Base-by-base conservation (phyloP, 2,888 invertebrate species). In the Oscheius onirici region DNA sequence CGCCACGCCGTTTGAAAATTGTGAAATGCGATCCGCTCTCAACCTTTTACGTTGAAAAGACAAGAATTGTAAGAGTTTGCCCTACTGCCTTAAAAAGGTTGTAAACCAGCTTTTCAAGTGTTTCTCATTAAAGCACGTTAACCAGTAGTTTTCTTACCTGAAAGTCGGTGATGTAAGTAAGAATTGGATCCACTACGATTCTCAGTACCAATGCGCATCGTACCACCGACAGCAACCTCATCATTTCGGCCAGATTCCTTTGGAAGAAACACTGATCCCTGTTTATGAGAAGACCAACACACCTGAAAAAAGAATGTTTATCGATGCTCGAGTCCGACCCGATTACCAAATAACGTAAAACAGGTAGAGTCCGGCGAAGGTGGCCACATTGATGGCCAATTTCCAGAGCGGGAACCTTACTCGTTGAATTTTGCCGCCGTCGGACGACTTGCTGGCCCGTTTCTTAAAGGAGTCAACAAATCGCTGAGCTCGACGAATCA, bases 371-470 rank as follows among this genome's bases (percentile, higher is more conserved):
- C 78, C 74, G 6, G 86, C 84, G 69, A 86, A 86, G 13, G 86
- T 86, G 55, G 75, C 79, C 11, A 86, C 84, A 65, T 86, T 84
- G 55, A 86, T 57, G 0, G 82, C 83, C 60, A 86, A 68, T 61
- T 86, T 86, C 86, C 86, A 86, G 15, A 86, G 58, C 0, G 86
- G 86, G 65, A 86, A 86, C 10, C 86, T 73, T 8, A 78, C 76
- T 41, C 55, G 2, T n/a, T 63, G 70, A 28, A 70, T 63, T 43
- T 41, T 43, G 17, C 66, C 71, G 3, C 46, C 66, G n/a, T 71
- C 51, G 6, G 66, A 44, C 26, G 44, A 52, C 17, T 65, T 66
- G 15, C 57, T 66, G 24, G 28, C 66, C 72, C 69, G 66, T 55
- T 76, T 77, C 69, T 77, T 78, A 73, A 82, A 82, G 6, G 82